Evolutionary conservation across 2,888 invertebrate species (phyloP).

Genomic region (Andrena marginata): DNA sequence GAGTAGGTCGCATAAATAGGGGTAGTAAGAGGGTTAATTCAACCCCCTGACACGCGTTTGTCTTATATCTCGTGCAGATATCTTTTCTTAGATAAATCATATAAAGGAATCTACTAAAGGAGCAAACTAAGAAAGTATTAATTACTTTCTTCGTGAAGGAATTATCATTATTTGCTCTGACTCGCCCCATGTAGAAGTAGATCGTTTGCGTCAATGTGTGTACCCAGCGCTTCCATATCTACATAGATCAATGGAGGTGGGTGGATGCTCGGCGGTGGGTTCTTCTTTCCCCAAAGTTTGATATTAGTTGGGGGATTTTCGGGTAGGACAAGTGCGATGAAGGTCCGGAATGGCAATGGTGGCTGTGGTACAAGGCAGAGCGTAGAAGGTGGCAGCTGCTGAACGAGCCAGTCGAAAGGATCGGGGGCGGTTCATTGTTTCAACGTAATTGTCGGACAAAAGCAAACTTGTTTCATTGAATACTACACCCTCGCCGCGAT

Average conservation of each 20-base stretch:
- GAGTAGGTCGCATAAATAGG: too few relatives aligned
- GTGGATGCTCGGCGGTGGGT: constrained; percentile 38
- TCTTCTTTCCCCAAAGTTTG: constrained; percentile 79
- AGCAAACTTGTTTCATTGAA: constrained; percentile 84
- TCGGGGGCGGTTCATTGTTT: constrained; percentile 78
- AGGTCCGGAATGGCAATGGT: constrained; percentile 45
- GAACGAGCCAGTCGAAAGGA: constrained; percentile 58
- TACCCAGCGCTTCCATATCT: constrained; percentile 23
- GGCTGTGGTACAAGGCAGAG: constrained; percentile 32
- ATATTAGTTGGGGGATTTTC: constrained; percentile 81
- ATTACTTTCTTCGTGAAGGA: not conserved
- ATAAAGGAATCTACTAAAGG: too few relatives aligned
- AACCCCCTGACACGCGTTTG: too few relatives aligned
- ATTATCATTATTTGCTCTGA: not conserved
- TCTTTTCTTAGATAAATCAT: too few relatives aligned
- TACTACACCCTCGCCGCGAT: constrained; percentile 43
- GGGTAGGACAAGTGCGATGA: constrained; percentile 51
- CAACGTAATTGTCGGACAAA: constrained; percentile 82
- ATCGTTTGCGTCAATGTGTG: not conserved
- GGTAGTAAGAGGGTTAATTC: too few relatives aligned
- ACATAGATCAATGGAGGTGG: constrained; percentile 31
- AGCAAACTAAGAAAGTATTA: too few relatives aligned
- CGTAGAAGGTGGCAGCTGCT: constrained; percentile 62
- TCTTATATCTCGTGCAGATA: too few relatives aligned
- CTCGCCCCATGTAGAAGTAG: not conserved